Conservation (phyloP, 2,888 invertebrate genomes). For the Agrochola lota region DNA sequence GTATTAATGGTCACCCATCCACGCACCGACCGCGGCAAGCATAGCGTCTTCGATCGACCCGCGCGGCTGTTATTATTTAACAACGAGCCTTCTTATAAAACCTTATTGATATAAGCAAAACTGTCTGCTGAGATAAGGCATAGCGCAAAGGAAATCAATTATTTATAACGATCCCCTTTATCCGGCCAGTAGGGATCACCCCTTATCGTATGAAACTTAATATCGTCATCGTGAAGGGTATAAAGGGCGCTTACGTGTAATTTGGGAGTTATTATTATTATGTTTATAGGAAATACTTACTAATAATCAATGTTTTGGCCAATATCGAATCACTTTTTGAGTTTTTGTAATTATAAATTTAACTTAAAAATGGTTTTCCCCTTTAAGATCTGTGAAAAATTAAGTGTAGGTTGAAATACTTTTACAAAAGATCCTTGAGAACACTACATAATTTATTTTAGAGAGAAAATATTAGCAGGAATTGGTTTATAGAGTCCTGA, state of each 20-base stretch:
- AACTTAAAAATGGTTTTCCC: not conserved
- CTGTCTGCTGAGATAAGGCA: not conserved
- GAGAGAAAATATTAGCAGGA: not conserved
- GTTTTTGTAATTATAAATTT: not conserved
- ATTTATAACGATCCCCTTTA: not conserved
- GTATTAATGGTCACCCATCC: not conserved
- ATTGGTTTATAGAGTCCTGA: not conserved
- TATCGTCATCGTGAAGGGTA: not conserved
- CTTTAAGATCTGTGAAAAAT: not conserved
- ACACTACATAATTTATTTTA: not conserved
- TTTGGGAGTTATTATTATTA: not conserved
- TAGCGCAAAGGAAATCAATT: not conserved
- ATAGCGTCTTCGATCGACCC: not conserved
- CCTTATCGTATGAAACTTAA: slow-evolving; percentile 14
- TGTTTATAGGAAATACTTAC: not conserved
- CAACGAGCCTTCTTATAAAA: not conserved
- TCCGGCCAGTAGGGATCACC: not conserved
- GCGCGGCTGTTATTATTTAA: not conserved
- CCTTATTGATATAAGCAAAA: not conserved
- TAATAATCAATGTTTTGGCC: not conserved
- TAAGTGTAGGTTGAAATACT: not conserved
- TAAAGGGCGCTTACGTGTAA: not conserved
- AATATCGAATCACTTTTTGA: not conserved
- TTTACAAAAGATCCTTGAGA: not conserved
- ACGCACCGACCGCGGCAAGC: not conserved